phyloP scores from a whole-genome alignment of 2,797 vertebrate genomes.

The Sebastes diaconus region DNA sequence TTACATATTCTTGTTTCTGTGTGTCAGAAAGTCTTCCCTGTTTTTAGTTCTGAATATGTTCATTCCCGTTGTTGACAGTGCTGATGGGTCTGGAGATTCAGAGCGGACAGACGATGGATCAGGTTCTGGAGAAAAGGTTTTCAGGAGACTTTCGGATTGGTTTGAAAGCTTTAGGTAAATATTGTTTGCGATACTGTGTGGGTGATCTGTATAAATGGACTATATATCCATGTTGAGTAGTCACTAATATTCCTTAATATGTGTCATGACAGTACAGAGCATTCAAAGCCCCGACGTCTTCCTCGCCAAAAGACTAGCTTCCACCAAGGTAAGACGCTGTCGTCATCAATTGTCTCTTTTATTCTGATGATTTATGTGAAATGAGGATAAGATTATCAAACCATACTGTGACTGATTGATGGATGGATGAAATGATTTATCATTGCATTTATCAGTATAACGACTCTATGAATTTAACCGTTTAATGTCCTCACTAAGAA shows the following conservation, averaged over 20 bases:
- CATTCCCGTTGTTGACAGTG: conserved; percentile 51
- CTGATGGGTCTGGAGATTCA: conserved; percentile 68
- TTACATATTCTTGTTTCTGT: background rate
- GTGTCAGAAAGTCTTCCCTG: background rate
- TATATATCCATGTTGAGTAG: fast-evolving
- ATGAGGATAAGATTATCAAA: background rate
- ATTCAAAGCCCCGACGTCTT: conserved; percentile 63
- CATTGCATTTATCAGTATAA: background rate
- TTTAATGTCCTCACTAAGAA: no score
- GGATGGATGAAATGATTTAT: background rate
- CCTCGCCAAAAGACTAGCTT: conserved; percentile 70
- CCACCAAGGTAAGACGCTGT: conserved; percentile 67
- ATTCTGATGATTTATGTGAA: background rate
- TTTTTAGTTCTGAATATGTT: background rate
- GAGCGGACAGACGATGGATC: conserved; percentile 40
- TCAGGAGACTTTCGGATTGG: conserved; percentile 72
- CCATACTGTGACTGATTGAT: background rate
- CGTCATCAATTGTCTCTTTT: background rate
- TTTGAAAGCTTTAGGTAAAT: conserved; percentile 72
- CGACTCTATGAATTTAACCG: background rate
- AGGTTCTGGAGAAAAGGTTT: conserved; percentile 68
- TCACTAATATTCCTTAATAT: background rate
- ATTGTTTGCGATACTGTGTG: background rate
- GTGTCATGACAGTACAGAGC: conserved; percentile 66
- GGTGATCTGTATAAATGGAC: background rate